Evolutionary conservation across 2,888 invertebrate genomes (phyloP).

Genomic region (Dryadula phaetusa): DNA sequence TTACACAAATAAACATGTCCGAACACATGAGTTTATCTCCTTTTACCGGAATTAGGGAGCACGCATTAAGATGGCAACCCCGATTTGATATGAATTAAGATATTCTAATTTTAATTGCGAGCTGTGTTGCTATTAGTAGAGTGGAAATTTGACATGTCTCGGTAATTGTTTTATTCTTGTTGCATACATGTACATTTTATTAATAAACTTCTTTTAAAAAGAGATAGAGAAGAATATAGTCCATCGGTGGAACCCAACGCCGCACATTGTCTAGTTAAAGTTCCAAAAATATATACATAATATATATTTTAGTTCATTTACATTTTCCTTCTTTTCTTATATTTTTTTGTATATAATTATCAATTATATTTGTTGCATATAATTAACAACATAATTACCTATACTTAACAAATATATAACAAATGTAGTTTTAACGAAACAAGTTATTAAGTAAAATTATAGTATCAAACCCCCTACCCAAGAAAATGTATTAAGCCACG

Average conservation of each 20-base stretch:
- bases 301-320: too few species aligned
- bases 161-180: slow-evolving; percentile 26
- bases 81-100: slow-evolving; percentile 88
- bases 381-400: background rate
- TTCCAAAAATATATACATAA: too few species aligned
- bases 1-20: slow-evolving; percentile 80
- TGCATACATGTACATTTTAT: background rate
- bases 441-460: slow-evolving; percentile 26
- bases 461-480: slow-evolving; percentile 43
- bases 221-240: background rate
- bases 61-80: slow-evolving; percentile 83
- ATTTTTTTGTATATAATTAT: too few species aligned
- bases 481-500: slow-evolving; percentile 71
- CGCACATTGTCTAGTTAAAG: too few species aligned
- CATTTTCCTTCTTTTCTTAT: too few species aligned
- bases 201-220: background rate
- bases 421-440: background rate
- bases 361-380: too few species aligned
- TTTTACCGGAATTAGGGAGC: slow-evolving; percentile 80
- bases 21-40: slow-evolving; percentile 67
- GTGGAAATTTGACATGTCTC: slow-evolving; percentile 36
- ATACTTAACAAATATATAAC: too few species aligned
- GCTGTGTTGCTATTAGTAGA: slow-evolving; percentile 36
- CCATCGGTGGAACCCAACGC: too few species aligned
- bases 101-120: slow-evolving; percentile 87